Percentiles rank a stretch among this genome's conserved stretches.
phyloP scores from a whole-genome alignment of 2,797 vertebrate species.

The Columba guinea region DNA sequence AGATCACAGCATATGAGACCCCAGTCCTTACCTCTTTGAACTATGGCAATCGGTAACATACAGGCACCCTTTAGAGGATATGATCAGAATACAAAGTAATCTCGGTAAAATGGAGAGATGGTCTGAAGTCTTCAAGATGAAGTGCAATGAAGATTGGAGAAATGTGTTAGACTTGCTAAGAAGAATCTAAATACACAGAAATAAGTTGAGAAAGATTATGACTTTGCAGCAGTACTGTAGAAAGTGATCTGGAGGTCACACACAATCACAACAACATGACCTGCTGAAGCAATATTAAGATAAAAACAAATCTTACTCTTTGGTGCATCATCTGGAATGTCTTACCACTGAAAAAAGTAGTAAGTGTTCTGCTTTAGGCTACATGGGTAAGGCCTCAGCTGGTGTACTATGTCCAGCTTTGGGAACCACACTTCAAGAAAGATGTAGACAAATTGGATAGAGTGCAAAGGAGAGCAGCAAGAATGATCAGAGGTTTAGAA shows the following conservation, averaged over 20 bases:
- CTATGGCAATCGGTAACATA: background rate
- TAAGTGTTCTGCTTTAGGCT: background rate
- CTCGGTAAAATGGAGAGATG: background rate
- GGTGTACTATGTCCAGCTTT: background rate
- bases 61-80: background rate
- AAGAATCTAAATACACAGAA: background rate
- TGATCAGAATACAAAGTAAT: background rate
- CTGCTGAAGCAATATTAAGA: background rate
- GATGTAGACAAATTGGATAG: conserved; percentile 50
- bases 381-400: background rate
- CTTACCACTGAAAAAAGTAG: background rate
- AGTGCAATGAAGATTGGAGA: background rate
- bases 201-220: background rate
- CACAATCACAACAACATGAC: background rate
- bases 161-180: background rate
- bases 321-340: background rate
- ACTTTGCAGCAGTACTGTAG: background rate
- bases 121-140: background rate
- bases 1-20: rapidly evolving
- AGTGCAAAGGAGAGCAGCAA: conserved; percentile 59
- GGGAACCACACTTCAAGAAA: conserved; percentile 32
- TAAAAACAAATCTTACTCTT: background rate
- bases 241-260: background rate
- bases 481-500: conserved; percentile 65
- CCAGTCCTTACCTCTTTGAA: background rate